Evolutionary conservation across 2,113 vertebrate species (phyloP).

Genomic region (Pterocles burchelli): DNA sequence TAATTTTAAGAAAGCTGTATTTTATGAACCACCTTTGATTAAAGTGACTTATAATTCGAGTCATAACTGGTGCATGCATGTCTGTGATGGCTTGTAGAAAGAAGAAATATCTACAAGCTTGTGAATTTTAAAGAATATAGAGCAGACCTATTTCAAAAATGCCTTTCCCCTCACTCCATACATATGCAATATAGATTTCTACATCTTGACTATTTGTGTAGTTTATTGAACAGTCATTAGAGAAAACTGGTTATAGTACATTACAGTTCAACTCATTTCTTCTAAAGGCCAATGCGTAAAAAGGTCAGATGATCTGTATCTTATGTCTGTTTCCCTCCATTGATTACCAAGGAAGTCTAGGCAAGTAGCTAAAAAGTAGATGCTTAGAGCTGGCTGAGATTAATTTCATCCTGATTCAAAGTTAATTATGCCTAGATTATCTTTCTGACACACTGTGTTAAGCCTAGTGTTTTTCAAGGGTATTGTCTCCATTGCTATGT

Average conservation of each 20-base stretch:
- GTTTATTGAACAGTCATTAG: neutral
- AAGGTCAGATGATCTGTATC: neutral
- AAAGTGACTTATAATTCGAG: neutral
- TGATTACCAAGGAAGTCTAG: neutral
- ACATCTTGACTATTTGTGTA: neutral
- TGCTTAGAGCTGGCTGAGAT: neutral
- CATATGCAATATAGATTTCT: neutral
- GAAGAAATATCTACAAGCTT: neutral
- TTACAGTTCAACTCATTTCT: neutral
- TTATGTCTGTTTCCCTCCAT: neutral
- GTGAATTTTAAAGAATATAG: neutral
- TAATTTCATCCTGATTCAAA: neutral
- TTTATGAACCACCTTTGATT: neutral
- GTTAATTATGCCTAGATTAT: neutral
- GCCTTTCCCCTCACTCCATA: neutral
- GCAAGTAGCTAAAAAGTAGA: neutral
- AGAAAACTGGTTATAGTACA: neutral
- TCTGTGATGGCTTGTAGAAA: neutral
- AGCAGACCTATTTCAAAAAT: neutral
- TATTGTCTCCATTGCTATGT: neutral
- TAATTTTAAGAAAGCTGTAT: neutral
- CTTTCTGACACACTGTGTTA: neutral
- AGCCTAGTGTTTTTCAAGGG: neutral
- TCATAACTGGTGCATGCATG: neutral
- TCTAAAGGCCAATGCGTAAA: neutral